Conservation (phyloP, 2,888 invertebrate genomes). For the Teleiodes luculella region DNA sequence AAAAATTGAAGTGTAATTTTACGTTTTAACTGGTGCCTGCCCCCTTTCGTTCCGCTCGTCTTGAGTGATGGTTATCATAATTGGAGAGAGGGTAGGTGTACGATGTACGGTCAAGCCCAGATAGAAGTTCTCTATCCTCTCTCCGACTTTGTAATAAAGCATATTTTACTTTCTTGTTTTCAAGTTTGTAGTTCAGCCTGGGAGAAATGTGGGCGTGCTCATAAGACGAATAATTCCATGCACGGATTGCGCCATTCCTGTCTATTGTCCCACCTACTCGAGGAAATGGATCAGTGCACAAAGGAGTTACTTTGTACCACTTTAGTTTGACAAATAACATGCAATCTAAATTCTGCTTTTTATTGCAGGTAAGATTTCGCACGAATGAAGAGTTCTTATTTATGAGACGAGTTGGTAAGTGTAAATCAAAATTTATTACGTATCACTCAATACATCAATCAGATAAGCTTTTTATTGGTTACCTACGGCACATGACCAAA, state of each 20-base stretch:
- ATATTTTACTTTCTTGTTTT: background rate
- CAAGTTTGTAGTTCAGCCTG: constrained; percentile 27
- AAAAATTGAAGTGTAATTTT: constrained; percentile 78
- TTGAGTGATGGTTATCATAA: constrained; percentile 78
- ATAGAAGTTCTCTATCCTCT: background rate
- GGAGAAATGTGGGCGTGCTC: constrained; percentile 58
- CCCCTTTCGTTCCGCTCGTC: constrained; percentile 78
- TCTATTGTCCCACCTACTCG: constrained; percentile 3
- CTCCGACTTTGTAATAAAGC: background rate
- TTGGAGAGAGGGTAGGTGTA: constrained; percentile 74
- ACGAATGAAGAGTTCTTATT: background rate
- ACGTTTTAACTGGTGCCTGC: constrained; percentile 76
- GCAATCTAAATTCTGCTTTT: background rate
- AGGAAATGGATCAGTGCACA: background rate
- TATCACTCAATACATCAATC: too few species aligned
- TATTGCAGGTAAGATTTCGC: background rate
- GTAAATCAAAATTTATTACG: too few species aligned
- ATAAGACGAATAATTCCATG: constrained; percentile 42
- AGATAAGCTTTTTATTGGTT: too few species aligned
- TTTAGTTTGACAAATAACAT: background rate
- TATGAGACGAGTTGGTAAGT: too few species aligned
- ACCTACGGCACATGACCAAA: too few species aligned
- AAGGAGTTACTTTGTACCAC: background rate
- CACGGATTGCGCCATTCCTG: constrained; percentile 5
- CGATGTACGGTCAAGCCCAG: constrained; percentile 40